Percentiles rank a stretch among this genome's conserved stretches.
Evolutionary conservation across 2,888 invertebrate genomes (phyloP).

Genomic region (Bursaphelenchus okinawaensis): DNA sequence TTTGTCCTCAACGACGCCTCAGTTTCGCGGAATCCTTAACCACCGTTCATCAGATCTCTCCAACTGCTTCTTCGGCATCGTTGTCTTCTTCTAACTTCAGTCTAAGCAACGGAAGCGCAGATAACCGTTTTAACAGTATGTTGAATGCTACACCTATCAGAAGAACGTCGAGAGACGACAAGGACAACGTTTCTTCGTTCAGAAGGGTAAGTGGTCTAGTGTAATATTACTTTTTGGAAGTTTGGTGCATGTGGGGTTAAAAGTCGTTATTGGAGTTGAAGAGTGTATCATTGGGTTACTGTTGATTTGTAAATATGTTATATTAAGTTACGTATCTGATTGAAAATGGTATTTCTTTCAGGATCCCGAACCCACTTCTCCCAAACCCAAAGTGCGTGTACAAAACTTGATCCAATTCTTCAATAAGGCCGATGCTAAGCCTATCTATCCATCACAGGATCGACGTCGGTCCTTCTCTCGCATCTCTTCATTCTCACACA

Average conservation of each 20-base stretch:
- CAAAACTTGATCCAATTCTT: not conserved
- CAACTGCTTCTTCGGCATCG: not conserved
- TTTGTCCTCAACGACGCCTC: not conserved
- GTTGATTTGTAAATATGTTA: too few relatives aligned
- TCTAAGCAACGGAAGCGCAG: not conserved
- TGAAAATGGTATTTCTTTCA: too few relatives aligned
- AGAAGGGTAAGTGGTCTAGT: too few relatives aligned
- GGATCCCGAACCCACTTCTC: not conserved
- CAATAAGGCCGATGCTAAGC: not conserved
- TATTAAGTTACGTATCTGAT: too few relatives aligned
- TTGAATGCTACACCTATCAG: not conserved
- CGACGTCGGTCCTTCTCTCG: not conserved
- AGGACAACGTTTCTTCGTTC: too few relatives aligned
- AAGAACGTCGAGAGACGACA: not conserved
- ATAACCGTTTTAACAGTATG: not conserved
- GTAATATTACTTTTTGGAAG: too few relatives aligned
- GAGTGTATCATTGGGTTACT: too few relatives aligned
- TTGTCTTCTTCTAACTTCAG: not conserved
- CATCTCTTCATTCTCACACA: not conserved
- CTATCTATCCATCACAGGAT: not conserved
- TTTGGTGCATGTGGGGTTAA: too few relatives aligned
- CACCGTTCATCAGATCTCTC: not conserved
- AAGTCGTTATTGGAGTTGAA: too few relatives aligned
- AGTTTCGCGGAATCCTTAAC: not conserved
- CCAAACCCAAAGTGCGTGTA: not conserved